A percentile compares a stretch with the other conserved stretches of the same genome.
These are phyloP conservation scores for Acomys russatus DNA, from an alignment of 2,797 vertebrate genomes.

Conservation along the genomic window DNA sequence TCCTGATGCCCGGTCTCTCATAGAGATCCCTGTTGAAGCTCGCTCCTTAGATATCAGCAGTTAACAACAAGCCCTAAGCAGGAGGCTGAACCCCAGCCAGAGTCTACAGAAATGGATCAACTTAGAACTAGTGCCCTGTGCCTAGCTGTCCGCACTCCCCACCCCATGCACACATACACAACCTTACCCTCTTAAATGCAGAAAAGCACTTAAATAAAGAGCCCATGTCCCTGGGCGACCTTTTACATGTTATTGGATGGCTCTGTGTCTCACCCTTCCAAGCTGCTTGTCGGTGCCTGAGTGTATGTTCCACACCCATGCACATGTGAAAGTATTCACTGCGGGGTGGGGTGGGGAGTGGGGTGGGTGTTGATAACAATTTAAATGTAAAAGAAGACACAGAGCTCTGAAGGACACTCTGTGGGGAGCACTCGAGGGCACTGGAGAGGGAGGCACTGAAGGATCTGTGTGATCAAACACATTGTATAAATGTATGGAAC, in stretches of 20 bases:
- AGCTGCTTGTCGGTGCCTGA: background rate
- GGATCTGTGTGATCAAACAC: background rate
- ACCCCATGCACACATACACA: too few relatives aligned
- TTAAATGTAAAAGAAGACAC: background rate
- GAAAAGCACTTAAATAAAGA: background rate
- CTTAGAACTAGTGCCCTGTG: background rate
- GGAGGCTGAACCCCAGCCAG: background rate
- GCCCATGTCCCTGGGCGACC: background rate
- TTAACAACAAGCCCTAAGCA: background rate
- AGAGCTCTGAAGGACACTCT: background rate
- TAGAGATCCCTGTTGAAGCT: background rate
- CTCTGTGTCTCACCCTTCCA: background rate
- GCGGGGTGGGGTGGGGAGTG: too few relatives aligned
- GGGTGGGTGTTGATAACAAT: background rate
- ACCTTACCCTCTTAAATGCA: background rate
- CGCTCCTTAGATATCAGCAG: background rate
- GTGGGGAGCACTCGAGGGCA: background rate
- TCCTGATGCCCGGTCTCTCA: background rate
- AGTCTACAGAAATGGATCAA: background rate
- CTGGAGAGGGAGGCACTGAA: background rate
- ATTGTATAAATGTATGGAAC: background rate
- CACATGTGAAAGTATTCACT: background rate
- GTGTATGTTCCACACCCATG: too few relatives aligned
- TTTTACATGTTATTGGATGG: background rate
- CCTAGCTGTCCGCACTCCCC: background rate